Conservation (phyloP, 2,797 vertebrate genomes). For the Chaunax sp. region DNA sequence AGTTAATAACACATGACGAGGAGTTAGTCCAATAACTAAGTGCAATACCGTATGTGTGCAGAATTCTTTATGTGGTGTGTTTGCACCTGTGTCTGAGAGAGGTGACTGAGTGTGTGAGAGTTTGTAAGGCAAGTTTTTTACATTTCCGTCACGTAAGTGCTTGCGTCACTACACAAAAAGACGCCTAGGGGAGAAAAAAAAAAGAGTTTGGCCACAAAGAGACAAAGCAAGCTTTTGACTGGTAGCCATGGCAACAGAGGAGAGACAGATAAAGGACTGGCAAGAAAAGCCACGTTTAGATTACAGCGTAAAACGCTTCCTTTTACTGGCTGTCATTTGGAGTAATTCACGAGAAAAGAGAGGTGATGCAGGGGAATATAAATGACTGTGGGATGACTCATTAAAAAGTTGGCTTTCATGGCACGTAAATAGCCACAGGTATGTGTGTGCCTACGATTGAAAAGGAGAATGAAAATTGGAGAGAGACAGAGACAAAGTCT, state of each 20-base stretch:
- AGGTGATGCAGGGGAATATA: constrained; percentile 31
- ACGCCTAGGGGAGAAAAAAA: constrained; percentile 16
- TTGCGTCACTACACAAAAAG: constrained; percentile 69
- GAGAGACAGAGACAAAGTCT: constrained; percentile 8
- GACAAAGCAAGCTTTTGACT: constrained; percentile 80
- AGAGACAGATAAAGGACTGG: constrained; percentile 75
- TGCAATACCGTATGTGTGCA: constrained; percentile 17
- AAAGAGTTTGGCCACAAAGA: constrained; percentile 71
- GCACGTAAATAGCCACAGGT: constrained; percentile 45
- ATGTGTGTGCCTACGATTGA: constrained; percentile 9
- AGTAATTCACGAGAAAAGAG: constrained; percentile 19
- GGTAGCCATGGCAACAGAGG: constrained; percentile 80
- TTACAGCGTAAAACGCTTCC: constrained; percentile 68
- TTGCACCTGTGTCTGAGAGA: background rate
- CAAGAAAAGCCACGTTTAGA: constrained; percentile 74
- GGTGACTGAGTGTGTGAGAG: constrained; percentile 11
- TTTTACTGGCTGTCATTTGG: constrained; percentile 54
- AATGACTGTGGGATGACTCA: constrained; percentile 18
- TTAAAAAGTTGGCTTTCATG: constrained; percentile 45
- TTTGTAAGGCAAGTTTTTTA: constrained; percentile 48
- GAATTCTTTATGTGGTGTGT: background rate
- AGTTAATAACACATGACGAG: constrained; percentile 13
- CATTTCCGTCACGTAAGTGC: constrained; percentile 53
- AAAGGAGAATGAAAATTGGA: constrained; percentile 15
- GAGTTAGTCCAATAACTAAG: constrained; percentile 27